These are phyloP conservation scores for Euplexia lucipara DNA, from an alignment of 2,888 invertebrate species.

Conservation along the genomic window DNA sequence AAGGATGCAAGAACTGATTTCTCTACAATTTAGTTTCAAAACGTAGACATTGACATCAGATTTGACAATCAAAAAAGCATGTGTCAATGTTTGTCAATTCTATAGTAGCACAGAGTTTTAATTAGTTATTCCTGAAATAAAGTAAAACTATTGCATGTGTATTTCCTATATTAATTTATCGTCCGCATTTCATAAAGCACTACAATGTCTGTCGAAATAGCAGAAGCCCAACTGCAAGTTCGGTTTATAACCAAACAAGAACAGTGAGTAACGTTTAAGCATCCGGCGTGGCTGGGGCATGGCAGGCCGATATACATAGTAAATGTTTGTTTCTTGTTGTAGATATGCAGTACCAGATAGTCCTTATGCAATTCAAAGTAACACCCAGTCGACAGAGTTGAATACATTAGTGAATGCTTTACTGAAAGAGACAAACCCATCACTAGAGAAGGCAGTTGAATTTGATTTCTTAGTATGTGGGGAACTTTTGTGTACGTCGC, in stretches of 20 bases:
- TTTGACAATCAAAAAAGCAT: slow-evolving; percentile 16
- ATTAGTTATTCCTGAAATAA: slow-evolving; percentile 4
- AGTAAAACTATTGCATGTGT: slow-evolving; percentile 12
- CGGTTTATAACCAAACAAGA: slow-evolving; percentile 95
- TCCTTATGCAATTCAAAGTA: slow-evolving; percentile 95
- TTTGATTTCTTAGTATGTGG: slow-evolving; percentile 97
- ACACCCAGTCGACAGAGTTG: slow-evolving; percentile 93
- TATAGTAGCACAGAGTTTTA: not conserved
- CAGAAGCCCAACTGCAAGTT: slow-evolving; percentile 93
- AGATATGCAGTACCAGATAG: slow-evolving; percentile 97
- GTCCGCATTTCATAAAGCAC: slow-evolving; percentile 1
- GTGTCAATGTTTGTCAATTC: slow-evolving; percentile 43
- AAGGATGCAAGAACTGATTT: not conserved
- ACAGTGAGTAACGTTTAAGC: slow-evolving; percentile 91
- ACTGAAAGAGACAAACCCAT: slow-evolving; percentile 90
- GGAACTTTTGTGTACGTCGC: slow-evolving; percentile 94
- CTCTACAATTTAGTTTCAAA: not conserved
- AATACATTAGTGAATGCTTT: slow-evolving; percentile 95
- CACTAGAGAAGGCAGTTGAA: slow-evolving; percentile 88
- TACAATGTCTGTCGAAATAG: slow-evolving; percentile 75
- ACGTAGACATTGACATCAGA: not conserved
- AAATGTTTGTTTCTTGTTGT: slow-evolving; percentile 39
- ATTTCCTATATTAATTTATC: not conserved
- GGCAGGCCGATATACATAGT: not conserved
- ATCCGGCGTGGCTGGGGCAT: slow-evolving; percentile 60